Percentiles rank a stretch among this genome's conserved stretches.
Evolutionary conservation across 2,888 invertebrate genomes (phyloP).

Genomic region (Chorisops tibialis): DNA sequence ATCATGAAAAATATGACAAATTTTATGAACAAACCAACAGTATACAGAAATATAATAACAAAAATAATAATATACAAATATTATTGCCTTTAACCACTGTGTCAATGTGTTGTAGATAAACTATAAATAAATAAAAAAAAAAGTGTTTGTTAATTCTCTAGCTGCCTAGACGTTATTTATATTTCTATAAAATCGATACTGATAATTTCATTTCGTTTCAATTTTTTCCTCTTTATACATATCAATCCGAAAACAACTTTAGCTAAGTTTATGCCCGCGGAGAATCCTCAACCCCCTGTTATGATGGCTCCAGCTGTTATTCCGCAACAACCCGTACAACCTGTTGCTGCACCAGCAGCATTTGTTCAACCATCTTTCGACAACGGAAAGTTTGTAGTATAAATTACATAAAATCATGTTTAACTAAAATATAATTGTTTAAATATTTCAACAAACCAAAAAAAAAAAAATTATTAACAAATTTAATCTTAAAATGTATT

Average conservation of each 20-base stretch:
- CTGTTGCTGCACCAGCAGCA: constrained; percentile 56
- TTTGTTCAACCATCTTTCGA: constrained; percentile 46
- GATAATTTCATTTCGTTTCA: not conserved
- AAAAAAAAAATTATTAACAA: not conserved
- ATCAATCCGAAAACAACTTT: not conserved
- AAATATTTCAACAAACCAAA: not conserved
- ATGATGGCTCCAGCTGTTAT: constrained; percentile 42
- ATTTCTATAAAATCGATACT: not conserved
- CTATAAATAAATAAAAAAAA: not conserved
- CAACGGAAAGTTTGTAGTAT: constrained; percentile 16
- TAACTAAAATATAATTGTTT: not conserved
- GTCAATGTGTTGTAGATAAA: constrained; percentile 33
- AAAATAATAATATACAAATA: constrained; percentile 4
- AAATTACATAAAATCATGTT: not conserved
- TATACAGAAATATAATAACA: not conserved
- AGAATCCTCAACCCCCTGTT: constrained; percentile 41
- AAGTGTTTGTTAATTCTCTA: not conserved
- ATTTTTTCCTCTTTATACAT: not conserved
- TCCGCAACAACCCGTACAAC: constrained; percentile 51
- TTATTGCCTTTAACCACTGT: constrained; percentile 27
- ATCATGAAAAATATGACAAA: not conserved
- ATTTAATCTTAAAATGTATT: not conserved
- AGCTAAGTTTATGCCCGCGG: constrained; percentile 36
- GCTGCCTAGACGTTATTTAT: not conserved
- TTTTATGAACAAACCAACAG: not conserved